Evolutionary conservation across 2,888 invertebrate genomes (phyloP), one percentile per base, ranked within the genome.

Genomic region (Biston betularia): DNA sequence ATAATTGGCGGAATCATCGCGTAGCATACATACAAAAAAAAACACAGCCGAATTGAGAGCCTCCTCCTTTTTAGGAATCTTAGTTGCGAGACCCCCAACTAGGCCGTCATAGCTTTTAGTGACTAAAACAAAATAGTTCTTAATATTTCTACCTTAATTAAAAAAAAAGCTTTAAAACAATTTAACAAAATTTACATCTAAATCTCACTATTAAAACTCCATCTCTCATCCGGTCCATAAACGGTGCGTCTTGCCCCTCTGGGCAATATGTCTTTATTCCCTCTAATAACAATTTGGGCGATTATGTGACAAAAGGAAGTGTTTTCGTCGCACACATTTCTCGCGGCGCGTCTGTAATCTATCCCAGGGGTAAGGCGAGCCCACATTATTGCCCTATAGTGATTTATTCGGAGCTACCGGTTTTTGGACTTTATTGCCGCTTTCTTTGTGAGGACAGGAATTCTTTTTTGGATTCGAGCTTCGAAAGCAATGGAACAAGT

Each of bases 201-300:
- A 87, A 87, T 86, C 85, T 81, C 85, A 82, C 89, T 87, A 92
- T 92, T 92, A 91, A 90, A 92, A 88, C 82, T 83, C 82, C 89
- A 88, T 92, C 88, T 91, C 84, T 89, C 89, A 91, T 79, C 77
- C 78, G 73, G 73, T 78, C 88, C 87, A 90, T 91, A 90, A 89
- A 90, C 58, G 49, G 55, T 24, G 45, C 42, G 44, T 73, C 75
- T 72, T 78, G 75, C 70, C 71, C 72, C 83, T 82, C 85, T 87
- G 81, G 85, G 88, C 84, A 90, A 92, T 93, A 90, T 89, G 92
- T 93, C 93, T 93, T 90, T 92, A 93, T 93, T 92, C 88, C 85
- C 87, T 87, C 90, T 93, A 93, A 93, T 93, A 93, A 93, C 93
- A 92, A 92, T 93, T 93, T 90, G 84, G 88, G 88, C 90, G 90